Base-by-base conservation (phyloP, 1,140 invertebrate genomes). In the Zaprionus africanus region DNA sequence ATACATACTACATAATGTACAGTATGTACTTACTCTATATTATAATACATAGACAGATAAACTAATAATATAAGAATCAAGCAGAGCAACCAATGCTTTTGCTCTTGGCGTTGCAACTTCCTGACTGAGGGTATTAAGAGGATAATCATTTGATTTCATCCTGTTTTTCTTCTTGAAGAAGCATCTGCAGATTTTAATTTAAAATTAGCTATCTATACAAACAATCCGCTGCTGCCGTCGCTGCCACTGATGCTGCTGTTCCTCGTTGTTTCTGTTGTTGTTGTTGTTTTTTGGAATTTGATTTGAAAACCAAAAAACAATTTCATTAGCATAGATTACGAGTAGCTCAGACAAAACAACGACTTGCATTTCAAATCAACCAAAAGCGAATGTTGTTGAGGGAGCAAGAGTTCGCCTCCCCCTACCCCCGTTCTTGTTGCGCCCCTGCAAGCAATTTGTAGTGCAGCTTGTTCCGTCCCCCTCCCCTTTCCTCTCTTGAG, bases 271-370 rank as follows among this genome's bases (percentile, higher is more conserved):
- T 49, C n/a, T 43, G 17, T 58, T 58, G 61, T 43, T 76, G 49
- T 43, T 76, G 49, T 53, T 62, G 63, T 73, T 86, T 49, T 56
- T 70, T 74, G 57, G 70, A 80, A 80, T 80, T 83, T 74, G 81
- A 76, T 81, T 84, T 85, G 74, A 79, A 78, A 88, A 88, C 75
- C 80, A 77, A 36, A 86, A 88, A 88, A 87, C 83, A 87, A 84
- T 87, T 87, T 87, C 83, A 87, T 87, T 87, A 87, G 83, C 84
- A 87, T 87, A 87, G 83, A 88, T 87, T 87, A 87, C 84, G 85
- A 87, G 83, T 78, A 71, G 81, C 86, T 86, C 82, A 81, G 82
- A 81, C 82, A 81, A 81, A 75, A 71, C 81, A 84, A 85, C 65
- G 78, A 80, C 82, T 84, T 86, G 82, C 82, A 85, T 85, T 81